phyloP scores from a whole-genome alignment of 2,797 vertebrate genomes.

The Spizella passerina region DNA sequence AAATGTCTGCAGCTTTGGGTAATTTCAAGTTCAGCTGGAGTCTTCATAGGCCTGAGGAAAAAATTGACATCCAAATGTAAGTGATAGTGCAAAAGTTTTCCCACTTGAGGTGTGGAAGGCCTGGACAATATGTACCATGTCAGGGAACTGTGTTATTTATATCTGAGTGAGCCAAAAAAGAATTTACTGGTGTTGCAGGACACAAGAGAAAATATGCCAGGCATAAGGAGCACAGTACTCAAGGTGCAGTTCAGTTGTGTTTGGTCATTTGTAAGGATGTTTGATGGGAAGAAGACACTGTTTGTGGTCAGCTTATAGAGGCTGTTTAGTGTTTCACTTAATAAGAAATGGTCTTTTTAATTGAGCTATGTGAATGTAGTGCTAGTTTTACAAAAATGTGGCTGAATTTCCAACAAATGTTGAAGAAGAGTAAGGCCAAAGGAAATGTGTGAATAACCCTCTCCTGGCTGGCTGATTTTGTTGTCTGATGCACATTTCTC shows the following conservation, averaged over 20 bases:
- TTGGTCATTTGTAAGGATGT: not conserved
- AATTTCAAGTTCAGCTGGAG: not conserved
- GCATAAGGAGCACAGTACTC: rapidly evolving
- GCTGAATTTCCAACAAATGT: not conserved
- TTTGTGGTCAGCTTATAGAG: not conserved
- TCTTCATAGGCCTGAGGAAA: not conserved
- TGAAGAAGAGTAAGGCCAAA: not conserved
- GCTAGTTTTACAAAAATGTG: not conserved
- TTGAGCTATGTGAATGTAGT: rapidly evolving
- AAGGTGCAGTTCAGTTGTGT: not conserved
- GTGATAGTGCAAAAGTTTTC: not conserved
- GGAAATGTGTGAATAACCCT: not conserved
- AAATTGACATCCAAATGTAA: rapidly evolving
- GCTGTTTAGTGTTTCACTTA: not conserved
- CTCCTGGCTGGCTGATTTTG: not conserved
- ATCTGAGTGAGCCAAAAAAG: not conserved
- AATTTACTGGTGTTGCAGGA: not conserved
- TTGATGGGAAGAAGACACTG: not conserved
- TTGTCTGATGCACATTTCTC: not conserved
- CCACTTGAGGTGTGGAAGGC: not conserved
- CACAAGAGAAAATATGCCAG: not conserved
- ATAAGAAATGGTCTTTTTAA: not conserved
- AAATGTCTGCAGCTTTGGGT: not conserved
- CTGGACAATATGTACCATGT: not conserved
- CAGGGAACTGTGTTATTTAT: not conserved